Evolutionary conservation across 2,888 invertebrate genomes (phyloP).

Genomic region (Morpho deidamia): DNA sequence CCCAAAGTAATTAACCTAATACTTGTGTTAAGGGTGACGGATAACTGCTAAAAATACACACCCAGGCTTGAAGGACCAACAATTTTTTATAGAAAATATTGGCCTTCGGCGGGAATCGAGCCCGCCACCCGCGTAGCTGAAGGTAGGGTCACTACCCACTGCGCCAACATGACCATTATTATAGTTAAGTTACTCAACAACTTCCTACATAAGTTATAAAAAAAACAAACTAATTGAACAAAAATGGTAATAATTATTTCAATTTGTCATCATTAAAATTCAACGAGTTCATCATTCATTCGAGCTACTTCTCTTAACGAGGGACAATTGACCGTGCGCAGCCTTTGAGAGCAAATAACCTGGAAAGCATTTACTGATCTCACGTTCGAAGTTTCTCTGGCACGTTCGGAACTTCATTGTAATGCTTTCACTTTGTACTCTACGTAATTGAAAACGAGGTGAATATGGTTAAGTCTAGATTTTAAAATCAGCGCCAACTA

Average conservation of each 20-base stretch:
- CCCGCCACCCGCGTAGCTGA: no score
- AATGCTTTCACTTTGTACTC: neutral
- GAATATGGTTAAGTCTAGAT: neutral
- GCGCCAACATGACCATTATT: no score
- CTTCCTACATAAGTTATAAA: no score
- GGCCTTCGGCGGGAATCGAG: no score
- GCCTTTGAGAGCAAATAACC: slow-evolving; percentile 9
- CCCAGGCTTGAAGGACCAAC: no score
- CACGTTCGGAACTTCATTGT: slow-evolving; percentile 1
- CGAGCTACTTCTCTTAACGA: slow-evolving; percentile 2
- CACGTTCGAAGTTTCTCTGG: slow-evolving; percentile 1
- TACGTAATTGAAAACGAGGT: neutral
- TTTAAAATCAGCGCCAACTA: neutral
- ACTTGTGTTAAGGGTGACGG: no score
- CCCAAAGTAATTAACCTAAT: no score
- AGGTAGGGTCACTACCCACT: no score
- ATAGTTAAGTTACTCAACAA: no score
- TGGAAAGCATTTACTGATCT: slow-evolving; percentile 8
- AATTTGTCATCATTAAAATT: slow-evolving; percentile 1
- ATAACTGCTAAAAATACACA: no score
- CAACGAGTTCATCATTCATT: neutral
- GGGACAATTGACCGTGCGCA: slow-evolving; percentile 7
- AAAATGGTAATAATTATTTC: neutral
- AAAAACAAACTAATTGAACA: neutral
- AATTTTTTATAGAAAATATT: no score